Evolutionary conservation across 30 jellyfish, hydroid and myxozoan species (phyloP).

Genomic region (Cassiopea andromeda): DNA sequence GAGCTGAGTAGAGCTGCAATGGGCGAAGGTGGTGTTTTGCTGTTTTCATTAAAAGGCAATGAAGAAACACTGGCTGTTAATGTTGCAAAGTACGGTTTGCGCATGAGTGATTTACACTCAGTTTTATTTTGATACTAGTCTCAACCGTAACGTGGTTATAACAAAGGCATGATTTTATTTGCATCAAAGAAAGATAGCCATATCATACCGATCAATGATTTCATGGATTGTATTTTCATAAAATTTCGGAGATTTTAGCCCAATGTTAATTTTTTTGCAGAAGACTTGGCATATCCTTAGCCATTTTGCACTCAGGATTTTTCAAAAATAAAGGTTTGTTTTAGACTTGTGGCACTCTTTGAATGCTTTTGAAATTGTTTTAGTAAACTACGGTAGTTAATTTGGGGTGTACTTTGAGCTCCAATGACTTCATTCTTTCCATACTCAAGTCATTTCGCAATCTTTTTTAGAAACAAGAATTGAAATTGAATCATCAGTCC

Average conservation of each 20-base stretch:
- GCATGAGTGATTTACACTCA: too few species aligned
- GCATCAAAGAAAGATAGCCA: too few species aligned
- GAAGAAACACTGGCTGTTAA: slow-evolving; percentile 84
- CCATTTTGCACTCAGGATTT: slow-evolving; percentile 63
- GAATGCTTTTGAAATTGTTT: too few species aligned
- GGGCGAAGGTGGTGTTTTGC: slow-evolving; percentile 86
- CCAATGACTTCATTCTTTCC: not conserved
- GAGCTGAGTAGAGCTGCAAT: slow-evolving; percentile 14
- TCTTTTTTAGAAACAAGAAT: slow-evolving; percentile 82
- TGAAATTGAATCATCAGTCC: slow-evolving; percentile 93
- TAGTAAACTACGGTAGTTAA: too few species aligned
- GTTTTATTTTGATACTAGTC: too few species aligned
- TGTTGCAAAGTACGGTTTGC: slow-evolving; percentile 78
- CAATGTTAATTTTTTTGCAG: slow-evolving; percentile 43
- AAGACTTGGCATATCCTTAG: slow-evolving; percentile 86
- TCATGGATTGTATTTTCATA: too few species aligned
- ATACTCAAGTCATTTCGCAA: not conserved
- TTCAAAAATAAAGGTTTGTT: slow-evolving; percentile 85
- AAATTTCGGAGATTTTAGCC: not conserved
- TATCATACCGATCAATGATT: too few species aligned
- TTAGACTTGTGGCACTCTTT: not conserved
- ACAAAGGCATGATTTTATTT: too few species aligned
- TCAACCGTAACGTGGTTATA: too few species aligned
- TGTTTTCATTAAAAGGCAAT: slow-evolving; percentile 91
- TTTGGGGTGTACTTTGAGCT: not conserved